Base-by-base conservation (phyloP, 2,888 invertebrate species). In the Lasioglossum zephyrum region DNA sequence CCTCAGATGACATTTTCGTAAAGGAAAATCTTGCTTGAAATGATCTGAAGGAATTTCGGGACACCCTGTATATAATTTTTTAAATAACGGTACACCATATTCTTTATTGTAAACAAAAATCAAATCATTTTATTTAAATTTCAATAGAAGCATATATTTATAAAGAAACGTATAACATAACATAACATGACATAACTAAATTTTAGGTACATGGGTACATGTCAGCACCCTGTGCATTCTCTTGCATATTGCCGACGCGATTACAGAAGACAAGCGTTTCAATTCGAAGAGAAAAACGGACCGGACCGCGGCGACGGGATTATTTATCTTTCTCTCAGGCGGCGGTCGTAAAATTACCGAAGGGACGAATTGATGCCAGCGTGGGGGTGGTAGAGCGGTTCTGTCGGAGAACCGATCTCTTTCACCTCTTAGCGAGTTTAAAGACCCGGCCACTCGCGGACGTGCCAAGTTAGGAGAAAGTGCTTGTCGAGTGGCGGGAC, bases 401-500 rank as follows among this genome's bases (percentile, higher is more conserved):
- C 53, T 70, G 79, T 73, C 75, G 74, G 53, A 77, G 84, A 85
- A 85, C 84, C 76, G 91, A 89, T 86, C 90, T 85, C 90, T 86
- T 88, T 87, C 84, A 82, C 84, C 91, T 90, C 74, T 82, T 79
- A 78, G 80, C 72, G 72, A 83, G 77, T 89, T 92, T 89, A 89
- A 91, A 91, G 89, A 87, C 81, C 86, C 81, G 80, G 82, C 81
- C 81, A 87, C 87, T 90, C 90, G 80, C 87, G 91, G 89, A 92
- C 91, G 90, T 92, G 92, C 92, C 92, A 93, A 93, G 92, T 93
- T 92, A 86, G 86, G 90, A 90, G 92, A 91, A 92, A 93, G 89
- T 91, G 87, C 90, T 88, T 66, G 77, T 88, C 85, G 53, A 53
- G 8, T 22, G 53, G 53, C 53, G 53, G 53, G 2, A 36, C 2